These are phyloP conservation scores for Myotis brandtii DNA, from an alignment of 2,113 vertebrate species.

Conservation along the genomic window DNA sequence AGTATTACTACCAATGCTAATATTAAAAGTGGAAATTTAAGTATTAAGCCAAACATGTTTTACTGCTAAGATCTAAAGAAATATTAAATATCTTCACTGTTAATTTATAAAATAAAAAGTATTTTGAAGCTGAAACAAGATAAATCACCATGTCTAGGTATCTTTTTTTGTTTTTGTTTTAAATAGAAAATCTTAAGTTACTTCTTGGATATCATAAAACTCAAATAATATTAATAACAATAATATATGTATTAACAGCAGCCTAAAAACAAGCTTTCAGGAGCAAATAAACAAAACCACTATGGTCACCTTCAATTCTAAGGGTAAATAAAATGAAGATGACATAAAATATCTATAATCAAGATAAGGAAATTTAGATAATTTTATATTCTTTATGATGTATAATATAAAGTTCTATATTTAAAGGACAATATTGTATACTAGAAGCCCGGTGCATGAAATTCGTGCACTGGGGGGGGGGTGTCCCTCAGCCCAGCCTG, in stretches of 20 bases:
- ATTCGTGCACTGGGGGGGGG: no score
- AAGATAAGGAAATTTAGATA: not conserved
- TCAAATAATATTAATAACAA: not conserved
- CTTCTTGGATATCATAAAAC: not conserved
- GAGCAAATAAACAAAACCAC: conserved; percentile 2
- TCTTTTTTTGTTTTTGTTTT: not conserved
- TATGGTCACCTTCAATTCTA: not conserved
- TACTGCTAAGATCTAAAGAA: not conserved
- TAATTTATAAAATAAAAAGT: not conserved
- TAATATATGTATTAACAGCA: not conserved
- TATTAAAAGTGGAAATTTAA: conserved; percentile 14
- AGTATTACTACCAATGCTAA: not conserved
- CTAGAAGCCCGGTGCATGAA: no score
- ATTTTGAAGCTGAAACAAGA: conserved; percentile 30
- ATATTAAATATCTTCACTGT: not conserved
- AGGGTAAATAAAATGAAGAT: not conserved
- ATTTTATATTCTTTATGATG: not conserved
- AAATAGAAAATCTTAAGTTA: not conserved
- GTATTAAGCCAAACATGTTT: not conserved
- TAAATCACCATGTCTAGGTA: not conserved
- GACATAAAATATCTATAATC: not conserved
- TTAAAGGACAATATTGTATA: not conserved
- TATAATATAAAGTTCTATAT: not conserved
- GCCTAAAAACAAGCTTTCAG: conserved; percentile 8
- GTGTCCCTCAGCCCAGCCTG: no score